Percentiles rank a stretch among this genome's conserved stretches.
Evolutionary conservation across 1,140 invertebrate genomes (phyloP).

Genomic region (Stegodyphus mimosarum): DNA sequence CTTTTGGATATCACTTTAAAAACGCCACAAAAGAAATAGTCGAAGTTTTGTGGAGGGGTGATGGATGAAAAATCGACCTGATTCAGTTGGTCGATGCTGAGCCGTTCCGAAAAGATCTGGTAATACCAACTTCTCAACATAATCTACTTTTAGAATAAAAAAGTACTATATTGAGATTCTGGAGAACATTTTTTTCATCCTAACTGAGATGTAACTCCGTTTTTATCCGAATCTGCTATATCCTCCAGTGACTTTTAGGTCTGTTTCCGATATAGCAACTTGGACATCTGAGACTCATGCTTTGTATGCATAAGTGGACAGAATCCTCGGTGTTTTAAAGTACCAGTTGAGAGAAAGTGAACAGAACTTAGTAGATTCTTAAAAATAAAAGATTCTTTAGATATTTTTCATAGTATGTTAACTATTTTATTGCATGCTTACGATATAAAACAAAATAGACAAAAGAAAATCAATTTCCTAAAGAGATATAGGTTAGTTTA

Average conservation of each 20-base stretch:
- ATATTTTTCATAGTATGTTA: no score
- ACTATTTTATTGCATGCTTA: no score
- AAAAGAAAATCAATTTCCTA: no score
- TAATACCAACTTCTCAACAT: conserved; percentile 48
- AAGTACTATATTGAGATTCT: neutral
- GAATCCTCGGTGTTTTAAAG: no score
- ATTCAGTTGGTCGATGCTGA: conserved; percentile 16
- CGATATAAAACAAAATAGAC: no score
- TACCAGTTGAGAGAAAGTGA: no score
- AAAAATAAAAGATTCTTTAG: no score
- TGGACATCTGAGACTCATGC: neutral
- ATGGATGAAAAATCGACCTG: conserved; percentile 47
- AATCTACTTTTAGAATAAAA: conserved; percentile 27
- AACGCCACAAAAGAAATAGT: conserved; percentile 23
- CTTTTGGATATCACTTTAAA: neutral
- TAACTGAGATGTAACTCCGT: neutral
- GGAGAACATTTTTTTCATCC: neutral
- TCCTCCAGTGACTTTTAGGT: neutral
- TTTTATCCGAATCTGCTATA: neutral
- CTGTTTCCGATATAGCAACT: neutral
- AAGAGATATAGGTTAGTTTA: no score
- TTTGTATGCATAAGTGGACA: no score
- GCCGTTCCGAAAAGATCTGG: conserved; percentile 26
- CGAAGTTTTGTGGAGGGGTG: conserved; percentile 2
- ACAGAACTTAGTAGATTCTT: no score